Evolutionary conservation across 2,797 vertebrate species (phyloP).

Genomic region (Scomberomorus guttatus): DNA sequence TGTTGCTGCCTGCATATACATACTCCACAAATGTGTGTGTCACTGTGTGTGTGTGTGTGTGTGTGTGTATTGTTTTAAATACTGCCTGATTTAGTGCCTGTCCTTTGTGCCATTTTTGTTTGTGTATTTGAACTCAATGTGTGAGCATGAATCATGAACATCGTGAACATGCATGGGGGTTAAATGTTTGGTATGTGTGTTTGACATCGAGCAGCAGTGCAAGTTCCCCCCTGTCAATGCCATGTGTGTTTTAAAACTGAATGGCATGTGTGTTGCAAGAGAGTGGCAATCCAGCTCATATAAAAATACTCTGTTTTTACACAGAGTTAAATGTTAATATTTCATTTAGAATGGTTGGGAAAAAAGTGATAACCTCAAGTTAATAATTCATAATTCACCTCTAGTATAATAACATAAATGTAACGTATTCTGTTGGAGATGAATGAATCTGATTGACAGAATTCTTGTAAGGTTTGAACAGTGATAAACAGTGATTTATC

Average conservation of each 20-base stretch:
- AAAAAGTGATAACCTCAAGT: not conserved
- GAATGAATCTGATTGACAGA: too few species aligned
- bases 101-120: conserved; percentile 13
- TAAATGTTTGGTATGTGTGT: conserved; percentile 15
- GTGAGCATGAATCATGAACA: conserved; percentile 16
- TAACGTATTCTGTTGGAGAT: not conserved
- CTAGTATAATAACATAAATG: not conserved
- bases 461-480: too few species aligned
- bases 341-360: not conserved
- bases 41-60: conserved; percentile 10
- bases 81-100: conserved; percentile 18
- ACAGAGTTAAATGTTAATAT: conserved; percentile 2
- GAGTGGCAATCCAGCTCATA: conserved; percentile 9
- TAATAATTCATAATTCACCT: not conserved
- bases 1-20: conserved; percentile 9
- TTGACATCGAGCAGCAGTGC: conserved; percentile 22
- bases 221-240: conserved; percentile 24
- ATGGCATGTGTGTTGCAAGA: not conserved
- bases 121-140: conserved; percentile 11
- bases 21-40: conserved; percentile 9
- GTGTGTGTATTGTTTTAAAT: not conserved
- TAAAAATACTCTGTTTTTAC: not conserved
- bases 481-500: too few species aligned
- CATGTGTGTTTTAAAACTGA: conserved; percentile 47
- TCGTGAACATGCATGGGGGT: conserved; percentile 23